These are phyloP conservation scores for Aphidius colemani DNA, from an alignment of 2,888 invertebrate species.

Conservation along the genomic window DNA sequence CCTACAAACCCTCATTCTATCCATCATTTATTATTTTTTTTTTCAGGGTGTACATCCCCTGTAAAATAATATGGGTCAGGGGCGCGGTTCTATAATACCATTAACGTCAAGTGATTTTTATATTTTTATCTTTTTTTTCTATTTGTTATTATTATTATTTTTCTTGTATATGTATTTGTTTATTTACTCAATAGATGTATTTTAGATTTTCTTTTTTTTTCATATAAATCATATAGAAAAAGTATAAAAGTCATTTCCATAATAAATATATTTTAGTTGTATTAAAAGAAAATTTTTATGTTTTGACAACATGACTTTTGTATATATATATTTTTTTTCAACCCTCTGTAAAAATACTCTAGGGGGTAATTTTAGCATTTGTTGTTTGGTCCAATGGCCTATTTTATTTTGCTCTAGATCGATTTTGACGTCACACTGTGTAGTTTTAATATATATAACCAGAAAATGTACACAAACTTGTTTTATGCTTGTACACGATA, in stretches of 20 bases:
- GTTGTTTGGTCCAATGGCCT: conserved; percentile 13
- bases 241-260: not conserved
- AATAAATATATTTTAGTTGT: too few relatives aligned
- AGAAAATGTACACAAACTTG: too few relatives aligned
- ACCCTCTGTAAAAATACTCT: not conserved
- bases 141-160: conserved; percentile 9
- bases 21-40: conserved; percentile 18
- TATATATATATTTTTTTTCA: not conserved
- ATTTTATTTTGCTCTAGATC: conserved; percentile 21
- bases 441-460: too few relatives aligned
- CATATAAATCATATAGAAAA: not conserved
- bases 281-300: too few relatives aligned
- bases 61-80: conserved; percentile 34
- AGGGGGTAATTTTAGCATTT: not conserved
- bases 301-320: too few relatives aligned
- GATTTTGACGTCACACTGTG: conserved; percentile 21
- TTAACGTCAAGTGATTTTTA: not conserved
- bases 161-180: not conserved
- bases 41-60: conserved; percentile 6
- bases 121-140: not conserved
- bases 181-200: not conserved
- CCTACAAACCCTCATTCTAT: conserved; percentile 22
- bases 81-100: conserved; percentile 32
- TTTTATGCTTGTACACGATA: too few relatives aligned
- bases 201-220: not conserved